Conservation (phyloP, 2,797 vertebrate species). For the Bradypodion ventrale region DNA sequence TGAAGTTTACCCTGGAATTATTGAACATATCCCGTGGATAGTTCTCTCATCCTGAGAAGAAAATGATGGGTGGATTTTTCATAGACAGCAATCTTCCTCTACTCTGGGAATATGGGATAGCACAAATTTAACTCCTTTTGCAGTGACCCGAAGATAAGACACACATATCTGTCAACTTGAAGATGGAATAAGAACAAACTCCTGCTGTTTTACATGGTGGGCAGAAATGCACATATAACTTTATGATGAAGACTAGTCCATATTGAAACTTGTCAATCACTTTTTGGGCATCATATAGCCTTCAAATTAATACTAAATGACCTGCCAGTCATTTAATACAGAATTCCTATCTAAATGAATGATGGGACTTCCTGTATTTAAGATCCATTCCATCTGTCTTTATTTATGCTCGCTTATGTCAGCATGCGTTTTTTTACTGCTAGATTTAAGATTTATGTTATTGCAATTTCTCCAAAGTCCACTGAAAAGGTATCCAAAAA, state of each 20-base stretch:
- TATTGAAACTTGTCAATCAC: not conserved
- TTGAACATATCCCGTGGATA: not conserved
- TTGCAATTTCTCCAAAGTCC: not conserved
- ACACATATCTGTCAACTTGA: not conserved
- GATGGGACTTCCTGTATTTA: not conserved
- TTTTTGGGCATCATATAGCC: not conserved
- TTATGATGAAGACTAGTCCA: not conserved
- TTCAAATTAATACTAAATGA: not conserved
- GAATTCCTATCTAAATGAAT: not conserved
- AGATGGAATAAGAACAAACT: not conserved
- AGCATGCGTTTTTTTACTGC: not conserved
- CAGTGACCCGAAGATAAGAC: not conserved
- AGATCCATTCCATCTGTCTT: too few species aligned
- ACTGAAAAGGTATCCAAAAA: fast-evolving
- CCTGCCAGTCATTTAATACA: not conserved
- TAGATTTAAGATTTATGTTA: not conserved
- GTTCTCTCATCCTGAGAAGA: not conserved
- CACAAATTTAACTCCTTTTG: not conserved
- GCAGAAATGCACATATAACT: not conserved
- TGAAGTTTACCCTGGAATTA: not conserved
- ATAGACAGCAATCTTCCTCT: not conserved
- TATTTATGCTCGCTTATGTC: fast-evolving
- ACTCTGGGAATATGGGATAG: not conserved
- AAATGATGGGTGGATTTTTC: not conserved
- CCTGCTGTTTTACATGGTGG: not conserved